Evolutionary conservation across 2,797 vertebrate genomes (phyloP).

Genomic region (Halcyon chelicuti): DNA sequence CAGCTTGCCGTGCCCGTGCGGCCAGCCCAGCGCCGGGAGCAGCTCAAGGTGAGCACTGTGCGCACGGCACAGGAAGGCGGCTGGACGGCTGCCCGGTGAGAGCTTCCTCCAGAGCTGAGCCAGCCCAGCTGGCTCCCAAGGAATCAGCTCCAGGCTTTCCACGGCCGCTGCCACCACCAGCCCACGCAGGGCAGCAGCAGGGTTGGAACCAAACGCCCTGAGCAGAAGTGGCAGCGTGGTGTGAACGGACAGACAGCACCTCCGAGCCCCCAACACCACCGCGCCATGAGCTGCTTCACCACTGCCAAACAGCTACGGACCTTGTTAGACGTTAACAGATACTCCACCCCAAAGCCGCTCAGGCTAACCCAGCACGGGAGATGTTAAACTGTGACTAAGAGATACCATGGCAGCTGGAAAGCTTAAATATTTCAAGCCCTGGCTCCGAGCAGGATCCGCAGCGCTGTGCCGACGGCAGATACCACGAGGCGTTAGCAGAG

Average conservation of each 20-base stretch:
- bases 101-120: background rate
- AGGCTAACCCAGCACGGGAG: background rate
- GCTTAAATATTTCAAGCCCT: rapidly evolving
- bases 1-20: rapidly evolving
- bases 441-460: rapidly evolving
- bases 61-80: rapidly evolving
- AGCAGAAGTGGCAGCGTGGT: rapidly evolving
- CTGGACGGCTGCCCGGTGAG: rapidly evolving
- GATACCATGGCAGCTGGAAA: rapidly evolving
- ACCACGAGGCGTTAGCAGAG: background rate
- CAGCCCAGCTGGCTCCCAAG: rapidly evolving
- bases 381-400: background rate
- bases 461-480: rapidly evolving
- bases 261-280: background rate
- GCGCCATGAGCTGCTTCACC: rapidly evolving
- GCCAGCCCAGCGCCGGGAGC: background rate
- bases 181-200: background rate
- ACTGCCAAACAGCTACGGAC: rapidly evolving
- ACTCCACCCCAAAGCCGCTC: background rate
- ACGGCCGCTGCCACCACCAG: rapidly evolving
- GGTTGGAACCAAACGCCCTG: rapidly evolving
- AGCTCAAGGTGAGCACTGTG: background rate
- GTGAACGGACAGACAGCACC: rapidly evolving
- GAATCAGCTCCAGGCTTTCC: background rate
- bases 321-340: rapidly evolving